A percentile compares a stretch with the other conserved stretches of the same genome.
Conservation (phyloP, 2,888 invertebrate genomes). For the Stegophylla sp. region DNA sequence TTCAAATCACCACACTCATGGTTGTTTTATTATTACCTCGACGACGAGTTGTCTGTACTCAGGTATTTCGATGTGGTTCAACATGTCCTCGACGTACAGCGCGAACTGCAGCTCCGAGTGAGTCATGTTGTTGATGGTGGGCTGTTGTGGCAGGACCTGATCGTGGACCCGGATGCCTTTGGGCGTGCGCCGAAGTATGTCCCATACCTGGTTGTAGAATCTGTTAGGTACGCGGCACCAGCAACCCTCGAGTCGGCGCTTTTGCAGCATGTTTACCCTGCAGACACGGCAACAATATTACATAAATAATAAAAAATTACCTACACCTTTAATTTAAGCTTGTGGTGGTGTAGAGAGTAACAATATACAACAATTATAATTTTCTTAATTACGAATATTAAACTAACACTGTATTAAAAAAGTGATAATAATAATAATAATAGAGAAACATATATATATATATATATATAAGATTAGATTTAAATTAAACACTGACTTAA, state of each 20-base stretch:
- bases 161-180: conserved; percentile 88
- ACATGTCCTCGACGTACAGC: conserved; percentile 85
- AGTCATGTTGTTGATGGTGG: conserved; percentile 95
- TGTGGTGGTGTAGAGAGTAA: no score
- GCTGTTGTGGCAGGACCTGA: conserved; percentile 86
- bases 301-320: no score
- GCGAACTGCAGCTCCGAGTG: conserved; percentile 96
- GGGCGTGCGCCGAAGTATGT: conserved; percentile 86
- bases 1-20: conserved; percentile 4
- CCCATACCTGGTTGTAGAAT: conserved; percentile 97
- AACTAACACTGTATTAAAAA: no score
- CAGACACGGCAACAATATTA: not conserved
- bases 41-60: conserved; percentile 76
- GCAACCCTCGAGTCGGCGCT: conserved; percentile 92
- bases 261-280: conserved; percentile 82
- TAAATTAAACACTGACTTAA: no score
- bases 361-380: no score
- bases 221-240: conserved; percentile 91
- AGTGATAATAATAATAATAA: no score
- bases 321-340: no score
- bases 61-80: conserved; percentile 72
- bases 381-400: no score
- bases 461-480: no score
- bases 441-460: no score
- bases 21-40: conserved; percentile 67